Conservation (phyloP, 2,888 invertebrate species). For the Teinopalpus imperialis region DNA sequence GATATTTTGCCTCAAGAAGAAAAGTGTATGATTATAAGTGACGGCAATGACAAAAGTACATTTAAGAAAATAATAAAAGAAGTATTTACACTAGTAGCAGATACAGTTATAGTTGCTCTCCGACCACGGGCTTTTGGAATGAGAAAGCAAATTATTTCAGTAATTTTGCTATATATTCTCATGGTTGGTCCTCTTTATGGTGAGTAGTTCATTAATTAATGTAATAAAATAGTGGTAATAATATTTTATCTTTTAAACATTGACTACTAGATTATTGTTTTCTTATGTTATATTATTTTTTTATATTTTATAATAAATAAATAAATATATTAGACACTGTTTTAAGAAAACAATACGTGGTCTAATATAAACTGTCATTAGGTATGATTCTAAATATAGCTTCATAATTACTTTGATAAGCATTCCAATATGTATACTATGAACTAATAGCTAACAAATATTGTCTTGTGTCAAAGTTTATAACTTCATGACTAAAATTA, state of each 20-base stretch:
- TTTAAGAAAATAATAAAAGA: conserved; percentile 44
- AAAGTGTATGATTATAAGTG: conserved; percentile 27
- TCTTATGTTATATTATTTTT: no score
- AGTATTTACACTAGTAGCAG: conserved; percentile 58
- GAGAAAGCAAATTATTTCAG: conserved; percentile 60
- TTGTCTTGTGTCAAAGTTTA: neutral
- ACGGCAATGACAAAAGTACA: conserved; percentile 37
- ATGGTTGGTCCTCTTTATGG: conserved; percentile 78
- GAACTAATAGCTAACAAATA: neutral
- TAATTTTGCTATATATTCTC: conserved; percentile 63
- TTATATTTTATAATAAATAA: no score
- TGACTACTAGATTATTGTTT: no score
- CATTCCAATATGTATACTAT: no score
- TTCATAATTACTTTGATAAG: conserved; percentile 2
- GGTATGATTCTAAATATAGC: conserved; percentile 17
- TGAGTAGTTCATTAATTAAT: no score
- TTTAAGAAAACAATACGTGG: no score
- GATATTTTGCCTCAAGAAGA: conserved; percentile 47
- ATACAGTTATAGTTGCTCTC: conserved; percentile 66
- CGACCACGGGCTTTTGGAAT: conserved; percentile 54
- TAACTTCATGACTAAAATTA: neutral
- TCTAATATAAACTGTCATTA: no score
- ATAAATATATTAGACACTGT: no score
- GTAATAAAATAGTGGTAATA: no score
- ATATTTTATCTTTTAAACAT: no score